Evolutionary conservation across 2,888 invertebrate species (phyloP).

Genomic region (Arge pagana): DNA sequence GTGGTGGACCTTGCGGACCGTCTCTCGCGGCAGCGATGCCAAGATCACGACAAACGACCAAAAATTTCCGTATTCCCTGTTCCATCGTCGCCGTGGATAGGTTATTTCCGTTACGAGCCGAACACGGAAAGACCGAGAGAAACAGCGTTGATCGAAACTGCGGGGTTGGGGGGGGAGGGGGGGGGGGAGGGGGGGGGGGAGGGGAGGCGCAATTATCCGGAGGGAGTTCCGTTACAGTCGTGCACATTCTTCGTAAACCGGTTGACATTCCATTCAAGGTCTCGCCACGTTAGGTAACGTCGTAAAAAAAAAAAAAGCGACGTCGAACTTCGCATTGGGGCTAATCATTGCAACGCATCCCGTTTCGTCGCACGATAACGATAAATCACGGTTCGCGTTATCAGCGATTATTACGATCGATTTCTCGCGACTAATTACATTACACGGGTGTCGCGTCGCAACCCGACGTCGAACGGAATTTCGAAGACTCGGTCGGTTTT

Average conservation of each 20-base stretch:
- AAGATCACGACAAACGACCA: slow-evolving; percentile 21
- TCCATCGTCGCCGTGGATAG: too few relatives aligned
- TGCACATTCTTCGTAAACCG: slow-evolving; percentile 30
- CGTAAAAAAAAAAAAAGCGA: neutral
- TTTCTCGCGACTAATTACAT: too few relatives aligned
- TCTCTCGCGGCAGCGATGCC: slow-evolving; percentile 10
- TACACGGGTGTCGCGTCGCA: neutral
- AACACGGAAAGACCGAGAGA: neutral
- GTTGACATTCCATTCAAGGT: slow-evolving; percentile 34
- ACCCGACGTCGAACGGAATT: neutral
- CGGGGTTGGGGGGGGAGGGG: slow-evolving; percentile 15
- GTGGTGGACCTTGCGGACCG: too few relatives aligned
- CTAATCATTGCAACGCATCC: too few relatives aligned
- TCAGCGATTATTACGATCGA: too few relatives aligned
- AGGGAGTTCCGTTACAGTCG: slow-evolving; percentile 2
- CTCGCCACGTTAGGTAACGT: slow-evolving; percentile 17
- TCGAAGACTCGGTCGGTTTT: neutral
- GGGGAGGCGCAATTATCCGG: slow-evolving; percentile 22
- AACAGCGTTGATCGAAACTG: slow-evolving; percentile 6
- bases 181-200: slow-evolving; percentile 14
- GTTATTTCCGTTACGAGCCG: too few relatives aligned
- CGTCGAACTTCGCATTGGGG: neutral
- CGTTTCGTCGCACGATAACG: too few relatives aligned
- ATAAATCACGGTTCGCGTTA: too few relatives aligned
- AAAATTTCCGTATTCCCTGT: slow-evolving; percentile 6